A percentile compares a stretch with the other conserved stretches of the same genome.
Conservation (phyloP, 2,113 vertebrate species). For the Varanus salvator region DNA sequence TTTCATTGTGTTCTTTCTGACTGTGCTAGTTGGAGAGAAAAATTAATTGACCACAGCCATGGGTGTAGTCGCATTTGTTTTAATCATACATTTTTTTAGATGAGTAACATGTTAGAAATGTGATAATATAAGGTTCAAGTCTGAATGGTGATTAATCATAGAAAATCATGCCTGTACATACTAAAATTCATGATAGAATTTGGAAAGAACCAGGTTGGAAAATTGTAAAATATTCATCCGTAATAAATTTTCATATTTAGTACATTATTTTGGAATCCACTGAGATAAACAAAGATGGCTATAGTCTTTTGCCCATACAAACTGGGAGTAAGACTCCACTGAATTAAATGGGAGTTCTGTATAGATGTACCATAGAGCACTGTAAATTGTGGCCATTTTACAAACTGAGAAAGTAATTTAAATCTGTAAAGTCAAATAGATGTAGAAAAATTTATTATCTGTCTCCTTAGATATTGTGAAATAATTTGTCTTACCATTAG, state of each 20-base stretch:
- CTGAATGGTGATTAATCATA: conserved; percentile 20
- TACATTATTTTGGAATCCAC: neutral
- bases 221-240: neutral
- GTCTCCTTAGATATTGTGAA: neutral
- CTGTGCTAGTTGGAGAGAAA: neutral
- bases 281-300: neutral
- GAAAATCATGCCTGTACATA: conserved; percentile 3
- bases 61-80: neutral
- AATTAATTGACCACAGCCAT: neutral
- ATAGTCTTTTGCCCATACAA: neutral
- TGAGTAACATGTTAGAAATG: conserved; percentile 28
- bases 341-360: neutral
- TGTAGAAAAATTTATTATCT: neutral
- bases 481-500: neutral
- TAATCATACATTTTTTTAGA: neutral
- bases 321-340: neutral
- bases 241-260: neutral
- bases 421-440: neutral
- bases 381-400: conserved; percentile 30
- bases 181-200: conserved; percentile 2
- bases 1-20: neutral
- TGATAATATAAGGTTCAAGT: conserved; percentile 5
- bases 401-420: neutral
- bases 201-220: neutral
- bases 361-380: neutral